Conservation (phyloP, 1,140 invertebrate genomes). For the Drosophila biarmipes region DNA sequence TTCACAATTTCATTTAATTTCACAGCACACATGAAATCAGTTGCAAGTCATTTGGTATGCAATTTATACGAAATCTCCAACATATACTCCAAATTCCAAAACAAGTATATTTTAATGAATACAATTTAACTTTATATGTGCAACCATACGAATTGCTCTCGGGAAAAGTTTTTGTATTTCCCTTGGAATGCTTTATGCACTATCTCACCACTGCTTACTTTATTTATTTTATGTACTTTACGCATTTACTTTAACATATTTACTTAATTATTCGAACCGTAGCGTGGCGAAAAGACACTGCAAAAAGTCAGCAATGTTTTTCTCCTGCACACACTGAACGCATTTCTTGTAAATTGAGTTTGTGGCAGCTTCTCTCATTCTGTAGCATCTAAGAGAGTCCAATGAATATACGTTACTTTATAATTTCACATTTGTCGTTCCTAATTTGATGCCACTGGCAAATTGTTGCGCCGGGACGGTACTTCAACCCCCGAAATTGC, state of each 20-base stretch:
- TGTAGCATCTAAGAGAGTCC: constrained; percentile 41
- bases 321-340: neutral
- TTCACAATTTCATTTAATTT: constrained; percentile 21
- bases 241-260: constrained; percentile 25
- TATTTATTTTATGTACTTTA: constrained; percentile 37
- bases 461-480: constrained; percentile 15
- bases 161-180: constrained; percentile 4
- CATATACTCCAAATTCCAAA: constrained; percentile 70
- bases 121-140: constrained; percentile 22
- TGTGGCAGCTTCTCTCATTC: constrained; percentile 34
- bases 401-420: constrained; percentile 53
- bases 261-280: constrained; percentile 42
- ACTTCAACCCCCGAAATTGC: constrained; percentile 39
- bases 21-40: constrained; percentile 23
- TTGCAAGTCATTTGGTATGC: constrained; percentile 64
- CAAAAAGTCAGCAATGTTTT: constrained; percentile 21
- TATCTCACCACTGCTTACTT: constrained; percentile 31
- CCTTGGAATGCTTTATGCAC: constrained; percentile 2
- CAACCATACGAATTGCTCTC: constrained; percentile 11
- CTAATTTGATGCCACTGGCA: constrained; percentile 27
- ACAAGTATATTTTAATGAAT: constrained; percentile 50
- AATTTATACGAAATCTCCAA: constrained; percentile 45
- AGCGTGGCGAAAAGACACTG: constrained; percentile 18
- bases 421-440: constrained; percentile 19
- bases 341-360: constrained; percentile 30